Percentiles rank a stretch among this genome's conserved stretches.
Evolutionary conservation across 1,140 invertebrate genomes (phyloP).

Genomic region (Aphaenogaster ashmeadi): DNA sequence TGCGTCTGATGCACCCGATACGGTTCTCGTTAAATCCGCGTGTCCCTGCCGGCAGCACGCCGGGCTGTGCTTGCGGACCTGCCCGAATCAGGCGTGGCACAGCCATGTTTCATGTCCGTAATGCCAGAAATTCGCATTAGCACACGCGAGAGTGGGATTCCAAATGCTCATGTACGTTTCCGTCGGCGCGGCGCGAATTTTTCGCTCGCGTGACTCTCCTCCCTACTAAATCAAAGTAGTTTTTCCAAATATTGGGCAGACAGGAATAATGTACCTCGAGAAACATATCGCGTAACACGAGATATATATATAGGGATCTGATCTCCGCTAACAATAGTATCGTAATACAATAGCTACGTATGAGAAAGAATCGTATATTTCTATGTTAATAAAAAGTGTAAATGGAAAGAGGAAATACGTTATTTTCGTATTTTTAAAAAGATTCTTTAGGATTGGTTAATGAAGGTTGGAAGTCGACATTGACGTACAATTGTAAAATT

Average conservation of each 20-base stretch:
- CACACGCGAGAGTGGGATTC: constrained; percentile 68
- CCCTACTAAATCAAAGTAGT: constrained; percentile 49
- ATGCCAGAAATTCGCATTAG: constrained; percentile 76
- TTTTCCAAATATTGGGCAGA: constrained; percentile 29
- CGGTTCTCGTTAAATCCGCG: constrained; percentile 80
- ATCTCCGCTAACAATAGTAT: constrained; percentile 23
- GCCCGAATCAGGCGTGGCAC: constrained; percentile 72
- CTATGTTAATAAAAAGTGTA: not conserved
- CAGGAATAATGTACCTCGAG: constrained; percentile 14
- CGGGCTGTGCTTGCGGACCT: constrained; percentile 71
- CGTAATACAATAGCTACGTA: not conserved
- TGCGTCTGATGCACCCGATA: constrained; percentile 79
- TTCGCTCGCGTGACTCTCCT: constrained; percentile 39
- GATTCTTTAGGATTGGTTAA: constrained; percentile 44
- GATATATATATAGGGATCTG: not conserved
- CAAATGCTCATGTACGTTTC: constrained; percentile 69
- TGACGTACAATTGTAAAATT: not conserved
- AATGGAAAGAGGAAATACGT: not conserved
- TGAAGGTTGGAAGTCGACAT: constrained; percentile 2
- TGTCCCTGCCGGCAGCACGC: constrained; percentile 71
- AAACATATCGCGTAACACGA: not conserved
- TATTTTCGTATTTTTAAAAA: not conserved
- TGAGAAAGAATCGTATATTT: not conserved
- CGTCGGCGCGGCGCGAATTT: constrained; percentile 45
- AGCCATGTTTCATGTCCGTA: constrained; percentile 73